Conservation (phyloP, 2,888 invertebrate genomes). For the Lasioglossum calceatum region DNA sequence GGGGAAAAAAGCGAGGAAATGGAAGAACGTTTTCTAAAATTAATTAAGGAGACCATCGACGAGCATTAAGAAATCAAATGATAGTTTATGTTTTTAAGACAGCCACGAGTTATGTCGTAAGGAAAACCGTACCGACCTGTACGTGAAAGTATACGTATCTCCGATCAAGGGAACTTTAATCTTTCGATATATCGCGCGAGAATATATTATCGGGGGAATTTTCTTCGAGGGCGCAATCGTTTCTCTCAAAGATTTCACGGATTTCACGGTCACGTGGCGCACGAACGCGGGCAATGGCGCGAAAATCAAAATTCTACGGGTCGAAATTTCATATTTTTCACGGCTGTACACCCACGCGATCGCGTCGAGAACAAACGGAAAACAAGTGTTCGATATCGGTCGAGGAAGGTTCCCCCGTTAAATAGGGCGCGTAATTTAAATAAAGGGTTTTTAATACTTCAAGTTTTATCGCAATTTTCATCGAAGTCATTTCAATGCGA, state of each 20-base stretch:
- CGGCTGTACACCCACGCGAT: conserved; percentile 32
- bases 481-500: conserved; percentile 59
- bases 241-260: conserved; percentile 42
- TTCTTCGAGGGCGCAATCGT: conserved; percentile 61
- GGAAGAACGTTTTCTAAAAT: conserved; percentile 39
- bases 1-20: background rate
- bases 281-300: conserved; percentile 14
- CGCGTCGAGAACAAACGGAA: conserved; percentile 16
- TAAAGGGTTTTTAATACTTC: conserved; percentile 71
- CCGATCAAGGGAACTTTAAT: conserved; percentile 65
- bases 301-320: conserved; percentile 25
- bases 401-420: conserved; percentile 71
- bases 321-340: conserved; percentile 53
- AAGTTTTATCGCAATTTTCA: conserved; percentile 68
- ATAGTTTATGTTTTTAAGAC: conserved; percentile 59
- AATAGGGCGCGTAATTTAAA: conserved; percentile 52
- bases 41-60: conserved; percentile 50
- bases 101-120: conserved; percentile 58
- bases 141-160: conserved; percentile 73
- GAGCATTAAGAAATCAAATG: conserved; percentile 51
- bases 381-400: conserved; percentile 40
- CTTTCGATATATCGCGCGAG: conserved; percentile 57
- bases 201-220: conserved; percentile 63
- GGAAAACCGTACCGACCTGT: conserved; percentile 65
- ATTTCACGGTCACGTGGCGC: conserved; percentile 31